These are phyloP conservation scores for Eira barbara DNA, from an alignment of 2,113 vertebrate species.

Conservation along the genomic window DNA sequence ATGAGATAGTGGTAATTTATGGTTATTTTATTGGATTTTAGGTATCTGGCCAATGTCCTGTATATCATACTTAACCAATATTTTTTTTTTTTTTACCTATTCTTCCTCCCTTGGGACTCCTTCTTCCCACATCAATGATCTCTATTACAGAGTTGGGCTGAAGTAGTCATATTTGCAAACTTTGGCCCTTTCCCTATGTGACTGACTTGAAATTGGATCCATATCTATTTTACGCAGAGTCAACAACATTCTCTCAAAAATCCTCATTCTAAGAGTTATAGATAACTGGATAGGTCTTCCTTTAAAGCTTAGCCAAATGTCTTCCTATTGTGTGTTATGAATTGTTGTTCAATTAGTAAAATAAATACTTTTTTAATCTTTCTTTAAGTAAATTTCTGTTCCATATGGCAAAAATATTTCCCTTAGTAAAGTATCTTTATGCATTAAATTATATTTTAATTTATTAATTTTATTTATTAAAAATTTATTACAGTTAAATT, in stretches of 20 bases:
- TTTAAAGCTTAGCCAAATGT: neutral
- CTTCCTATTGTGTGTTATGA: neutral
- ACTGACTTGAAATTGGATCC: neutral
- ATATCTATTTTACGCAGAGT: neutral
- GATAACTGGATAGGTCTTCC: neutral
- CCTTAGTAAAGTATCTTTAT: neutral
- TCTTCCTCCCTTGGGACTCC: too few species aligned
- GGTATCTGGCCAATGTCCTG: neutral
- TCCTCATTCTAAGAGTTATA: neutral
- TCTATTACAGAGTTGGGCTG: neutral
- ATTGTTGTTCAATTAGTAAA: neutral
- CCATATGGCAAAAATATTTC: neutral
- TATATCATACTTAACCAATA: neutral
- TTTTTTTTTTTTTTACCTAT: neutral
- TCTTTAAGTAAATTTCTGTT: constrained; percentile 6
- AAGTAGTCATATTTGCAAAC: neutral
- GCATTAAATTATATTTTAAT: neutral
- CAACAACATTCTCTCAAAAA: neutral
- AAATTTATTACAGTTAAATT: neutral
- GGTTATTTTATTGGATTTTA: neutral
- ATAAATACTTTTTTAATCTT: neutral
- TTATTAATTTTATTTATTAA: neutral
- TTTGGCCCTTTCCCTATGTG: neutral
- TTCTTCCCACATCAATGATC: neutral
- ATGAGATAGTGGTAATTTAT: neutral